A percentile compares a stretch with the other conserved stretches of the same genome.
Evolutionary conservation across 2,888 invertebrate genomes (phyloP).

Genomic region (Bimastos eiseni): DNA sequence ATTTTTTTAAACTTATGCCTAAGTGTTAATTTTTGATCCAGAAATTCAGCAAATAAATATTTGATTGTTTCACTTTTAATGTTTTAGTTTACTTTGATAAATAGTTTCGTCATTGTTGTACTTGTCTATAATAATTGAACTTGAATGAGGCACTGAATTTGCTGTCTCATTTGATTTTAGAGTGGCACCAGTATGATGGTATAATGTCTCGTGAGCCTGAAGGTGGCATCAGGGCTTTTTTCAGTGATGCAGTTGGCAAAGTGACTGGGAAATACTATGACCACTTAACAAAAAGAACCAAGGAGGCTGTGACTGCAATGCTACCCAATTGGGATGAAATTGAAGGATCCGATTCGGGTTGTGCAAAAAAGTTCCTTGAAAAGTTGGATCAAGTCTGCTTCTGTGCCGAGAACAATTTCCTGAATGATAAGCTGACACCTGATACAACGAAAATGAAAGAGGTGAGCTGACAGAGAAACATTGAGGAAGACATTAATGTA

Average conservation of each 20-base stretch:
- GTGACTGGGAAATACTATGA: not conserved
- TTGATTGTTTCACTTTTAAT: too few species aligned
- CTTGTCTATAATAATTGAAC: not conserved
- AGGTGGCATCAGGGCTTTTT: not conserved
- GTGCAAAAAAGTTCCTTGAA: conserved; percentile 20
- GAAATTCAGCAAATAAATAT: too few species aligned
- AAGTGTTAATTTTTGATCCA: too few species aligned
- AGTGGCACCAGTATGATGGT: conserved; percentile 28
- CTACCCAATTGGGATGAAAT: conserved; percentile 27
- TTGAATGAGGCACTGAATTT: not conserved
- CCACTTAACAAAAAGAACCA: not conserved
- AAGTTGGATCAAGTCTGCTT: conserved; percentile 25
- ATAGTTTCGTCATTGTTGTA: too few species aligned
- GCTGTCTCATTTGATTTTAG: not conserved
- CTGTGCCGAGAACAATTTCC: conserved; percentile 1
- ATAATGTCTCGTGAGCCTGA: conserved; percentile 17
- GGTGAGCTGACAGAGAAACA: conserved; percentile 4
- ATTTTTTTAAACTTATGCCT: too few species aligned
- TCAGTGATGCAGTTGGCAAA: not conserved
- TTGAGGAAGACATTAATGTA: too few species aligned
- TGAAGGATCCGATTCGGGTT: not conserved
- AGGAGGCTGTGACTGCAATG: conserved; percentile 27
- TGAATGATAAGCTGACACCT: not conserved
- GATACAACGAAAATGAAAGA: conserved; percentile 15
- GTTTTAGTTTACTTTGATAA: too few species aligned